phyloP scores from a whole-genome alignment of 2,797 vertebrate species.

The Vespertilio murinus region DNA sequence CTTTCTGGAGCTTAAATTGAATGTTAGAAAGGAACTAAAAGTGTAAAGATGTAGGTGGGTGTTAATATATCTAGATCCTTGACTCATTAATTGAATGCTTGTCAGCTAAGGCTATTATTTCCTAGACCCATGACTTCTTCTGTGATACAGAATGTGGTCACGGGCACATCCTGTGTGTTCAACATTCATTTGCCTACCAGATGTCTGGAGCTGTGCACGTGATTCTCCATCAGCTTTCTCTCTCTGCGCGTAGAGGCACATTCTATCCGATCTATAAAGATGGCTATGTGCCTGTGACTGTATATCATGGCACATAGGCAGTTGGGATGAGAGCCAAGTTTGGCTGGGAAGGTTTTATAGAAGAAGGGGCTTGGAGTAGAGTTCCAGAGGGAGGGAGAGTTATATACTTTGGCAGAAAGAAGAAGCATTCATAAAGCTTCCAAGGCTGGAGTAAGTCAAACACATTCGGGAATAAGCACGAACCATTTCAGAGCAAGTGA shows the following conservation, averaged over 20 bases:
- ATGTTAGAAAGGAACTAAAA: background rate
- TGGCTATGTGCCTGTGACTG: background rate
- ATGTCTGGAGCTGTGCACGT: background rate
- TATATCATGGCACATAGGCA: background rate
- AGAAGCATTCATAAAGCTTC: background rate
- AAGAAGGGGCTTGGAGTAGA: background rate
- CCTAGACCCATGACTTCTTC: background rate
- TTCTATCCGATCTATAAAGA: background rate
- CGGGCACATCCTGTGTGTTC: background rate
- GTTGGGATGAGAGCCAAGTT: slow-evolving; percentile 9
- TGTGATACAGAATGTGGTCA: background rate
- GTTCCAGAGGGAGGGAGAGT: background rate
- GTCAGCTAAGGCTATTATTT: background rate
- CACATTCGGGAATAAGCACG: background rate
- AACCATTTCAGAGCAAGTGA: background rate
- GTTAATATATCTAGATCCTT: background rate
- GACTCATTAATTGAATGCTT: background rate
- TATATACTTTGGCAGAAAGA: background rate
- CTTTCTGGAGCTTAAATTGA: background rate
- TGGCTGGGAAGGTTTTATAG: slow-evolving; percentile 31
- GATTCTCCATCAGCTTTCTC: background rate
- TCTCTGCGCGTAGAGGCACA: background rate
- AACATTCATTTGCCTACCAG: background rate
- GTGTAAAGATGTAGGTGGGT: background rate
- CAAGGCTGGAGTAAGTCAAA: background rate